Evolutionary conservation across 2,113 vertebrate genomes (phyloP), one percentile per base, ranked within the genome.

Genomic region (Trachemys scripta): DNA sequence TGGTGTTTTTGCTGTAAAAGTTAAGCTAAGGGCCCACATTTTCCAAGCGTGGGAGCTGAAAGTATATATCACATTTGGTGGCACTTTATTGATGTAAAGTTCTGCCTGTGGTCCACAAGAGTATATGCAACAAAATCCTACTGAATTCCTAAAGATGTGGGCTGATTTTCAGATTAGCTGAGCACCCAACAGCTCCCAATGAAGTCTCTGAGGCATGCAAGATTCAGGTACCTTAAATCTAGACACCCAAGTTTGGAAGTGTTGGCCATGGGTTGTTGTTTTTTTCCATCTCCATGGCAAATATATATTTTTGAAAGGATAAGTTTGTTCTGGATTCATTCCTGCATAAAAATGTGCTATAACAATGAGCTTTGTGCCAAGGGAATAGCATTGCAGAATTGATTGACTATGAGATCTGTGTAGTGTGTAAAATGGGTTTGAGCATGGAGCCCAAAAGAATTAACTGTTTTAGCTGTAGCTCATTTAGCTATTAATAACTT

Each of bases 401-500:
- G 19, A 88, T 90, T 96, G 2, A 0, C 78, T 86, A 65, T 47
- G 45, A 11, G 75, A 87, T 90, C 92, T 82, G 83, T 78, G 3
- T 27, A 75, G 35, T 29, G n/a, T 89, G 88, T 91, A 80, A 79
- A 89, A 56, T 14, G 51, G 24, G 13, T 92, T 82, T 54, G 78
- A 90, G 80, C 84, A 83, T 69, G n/a, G 80, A 90, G 87, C 29
- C 62, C 81, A 56, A 90, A 76, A 49, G 84, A 92, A 88, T 92
- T 65, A 95, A 92, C 83, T 81, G 75, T 42, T 76, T 57, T 92
- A 92, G 53, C 38, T 82, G 86, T 88, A 87, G 82, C 93, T 91
- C 96, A 91, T 90, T 62, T 62, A 80, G 83, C 93, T 91, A 57
- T 95, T 89, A 95, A 85, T 95, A 97, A 87, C 84, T 79, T 78